phyloP scores from a whole-genome alignment of 2,888 invertebrate species.

The Netelia fuscicornis region DNA sequence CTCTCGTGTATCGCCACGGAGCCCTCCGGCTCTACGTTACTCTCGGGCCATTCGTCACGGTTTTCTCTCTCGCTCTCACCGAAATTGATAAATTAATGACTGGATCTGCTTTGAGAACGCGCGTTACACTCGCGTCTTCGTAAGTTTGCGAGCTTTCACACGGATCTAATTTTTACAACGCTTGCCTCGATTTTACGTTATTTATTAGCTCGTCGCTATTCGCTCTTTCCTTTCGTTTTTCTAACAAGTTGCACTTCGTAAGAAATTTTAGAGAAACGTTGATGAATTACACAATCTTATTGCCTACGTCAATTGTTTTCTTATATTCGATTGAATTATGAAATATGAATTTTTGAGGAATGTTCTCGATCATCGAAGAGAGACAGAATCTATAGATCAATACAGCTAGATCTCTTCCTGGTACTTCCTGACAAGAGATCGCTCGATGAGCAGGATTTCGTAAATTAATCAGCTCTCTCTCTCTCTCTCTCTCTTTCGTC shows the following conservation, averaged over 20 bases:
- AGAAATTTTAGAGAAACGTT: background rate
- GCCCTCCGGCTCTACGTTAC: slow-evolving; percentile 38
- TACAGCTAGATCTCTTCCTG: background rate
- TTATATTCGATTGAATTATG: background rate
- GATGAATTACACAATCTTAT: background rate
- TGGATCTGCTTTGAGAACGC: slow-evolving; percentile 47
- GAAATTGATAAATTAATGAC: slow-evolving; percentile 59
- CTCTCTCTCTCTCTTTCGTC: background rate
- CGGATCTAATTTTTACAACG: background rate
- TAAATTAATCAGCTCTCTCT: slow-evolving; percentile 32
- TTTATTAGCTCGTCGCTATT: background rate
- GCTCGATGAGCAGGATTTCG: slow-evolving; percentile 31
- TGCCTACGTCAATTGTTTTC: too few relatives aligned
- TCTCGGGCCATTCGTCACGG: slow-evolving; percentile 49
- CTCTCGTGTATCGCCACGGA: slow-evolving; percentile 47
- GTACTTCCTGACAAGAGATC: background rate
- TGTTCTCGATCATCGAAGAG: background rate
- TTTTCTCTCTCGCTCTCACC: slow-evolving; percentile 34
- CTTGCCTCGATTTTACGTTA: background rate
- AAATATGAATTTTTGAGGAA: background rate
- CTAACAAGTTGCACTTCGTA: background rate
- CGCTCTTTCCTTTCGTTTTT: background rate
- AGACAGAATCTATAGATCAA: background rate
- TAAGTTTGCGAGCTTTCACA: background rate
- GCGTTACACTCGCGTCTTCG: slow-evolving; percentile 66